Conservation (phyloP, 2,113 vertebrate species). For the Leptocoma aspasia region DNA sequence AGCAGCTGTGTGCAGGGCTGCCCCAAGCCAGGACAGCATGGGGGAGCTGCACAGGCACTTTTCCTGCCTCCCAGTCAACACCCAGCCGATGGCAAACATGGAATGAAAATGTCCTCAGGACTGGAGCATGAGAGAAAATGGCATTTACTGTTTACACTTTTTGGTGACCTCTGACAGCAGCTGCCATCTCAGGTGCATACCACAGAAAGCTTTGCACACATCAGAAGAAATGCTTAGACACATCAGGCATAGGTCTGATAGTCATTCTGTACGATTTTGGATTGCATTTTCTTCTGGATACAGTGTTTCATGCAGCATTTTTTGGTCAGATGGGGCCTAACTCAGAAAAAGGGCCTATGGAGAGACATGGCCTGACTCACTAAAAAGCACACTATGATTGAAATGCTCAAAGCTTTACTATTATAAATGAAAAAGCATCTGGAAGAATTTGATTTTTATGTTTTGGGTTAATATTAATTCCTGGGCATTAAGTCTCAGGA, state of each 20-base stretch:
- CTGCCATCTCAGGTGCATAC: background rate
- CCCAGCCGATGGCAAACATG: background rate
- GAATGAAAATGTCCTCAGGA: background rate
- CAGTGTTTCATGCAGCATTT: rapidly evolving
- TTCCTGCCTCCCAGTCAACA: background rate
- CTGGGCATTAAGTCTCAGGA: background rate
- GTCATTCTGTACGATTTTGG: background rate
- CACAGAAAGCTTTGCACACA: background rate
- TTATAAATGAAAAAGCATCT: background rate
- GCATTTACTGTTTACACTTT: background rate
- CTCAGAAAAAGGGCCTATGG: background rate
- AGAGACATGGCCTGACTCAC: background rate
- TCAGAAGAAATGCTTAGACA: background rate
- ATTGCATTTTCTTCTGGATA: background rate
- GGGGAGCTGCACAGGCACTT: background rate
- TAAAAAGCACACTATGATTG: background rate
- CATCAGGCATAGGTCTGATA: background rate
- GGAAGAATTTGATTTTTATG: background rate
- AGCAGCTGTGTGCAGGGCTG: background rate
- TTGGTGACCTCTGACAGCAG: background rate
- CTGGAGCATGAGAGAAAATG: background rate
- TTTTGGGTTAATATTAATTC: background rate
- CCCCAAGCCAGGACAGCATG: background rate
- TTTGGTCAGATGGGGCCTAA: background rate
- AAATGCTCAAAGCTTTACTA: background rate